Base-by-base conservation (phyloP, 2,113 vertebrate species). In the Odontophorus gujanensis region DNA sequence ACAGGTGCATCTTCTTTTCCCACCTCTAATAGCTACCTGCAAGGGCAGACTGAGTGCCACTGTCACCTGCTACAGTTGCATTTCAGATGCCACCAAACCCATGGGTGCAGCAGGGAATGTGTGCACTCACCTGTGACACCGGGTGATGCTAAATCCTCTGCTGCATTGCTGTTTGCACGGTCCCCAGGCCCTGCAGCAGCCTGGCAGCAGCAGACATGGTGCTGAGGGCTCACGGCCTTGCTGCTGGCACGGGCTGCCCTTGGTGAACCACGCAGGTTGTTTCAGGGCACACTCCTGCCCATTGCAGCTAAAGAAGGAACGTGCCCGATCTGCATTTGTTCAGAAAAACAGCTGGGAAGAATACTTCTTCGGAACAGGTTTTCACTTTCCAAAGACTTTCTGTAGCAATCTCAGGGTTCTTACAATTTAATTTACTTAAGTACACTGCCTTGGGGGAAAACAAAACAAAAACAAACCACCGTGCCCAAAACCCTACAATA, bases 381-480 rank as follows among this genome's bases (percentile, higher is more conserved):
- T 81, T 69, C 12, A 20, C 59, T 91, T 89, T 78, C 55, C 68
- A 59, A 43, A 91, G 50, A 26, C 61, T 90, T 71, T 83, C 94
- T 58, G 10, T 57, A 87, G 75, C 83, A 48, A 65, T 61, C 79
- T 67, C 51, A 38, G 77, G 12, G 45, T 93, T 88, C 25, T 47
- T 77, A 50, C 51, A 45, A 59, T 73, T 95, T 94, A 72, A 93
- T 94, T 91, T 92, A 80, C 59, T 89, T 93, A 61, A 47, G 45
- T 75, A 65, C 32, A 13, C 89, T 62, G 55, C 63, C 68, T 85
- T 83, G 69, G 32, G 53, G 53, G 19, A 57, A 57, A 57, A 32
- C 5, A 30, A 80, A 82, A 90, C 74, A 72, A 34, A 82, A 90
- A 17, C 36, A 85, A 51, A 65, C 43, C 62, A 68, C 66, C 24